Percentiles rank a stretch among this genome's conserved stretches.
phyloP scores from a whole-genome alignment of 2,888 invertebrate genomes.

The Cosmopolites sordidus region DNA sequence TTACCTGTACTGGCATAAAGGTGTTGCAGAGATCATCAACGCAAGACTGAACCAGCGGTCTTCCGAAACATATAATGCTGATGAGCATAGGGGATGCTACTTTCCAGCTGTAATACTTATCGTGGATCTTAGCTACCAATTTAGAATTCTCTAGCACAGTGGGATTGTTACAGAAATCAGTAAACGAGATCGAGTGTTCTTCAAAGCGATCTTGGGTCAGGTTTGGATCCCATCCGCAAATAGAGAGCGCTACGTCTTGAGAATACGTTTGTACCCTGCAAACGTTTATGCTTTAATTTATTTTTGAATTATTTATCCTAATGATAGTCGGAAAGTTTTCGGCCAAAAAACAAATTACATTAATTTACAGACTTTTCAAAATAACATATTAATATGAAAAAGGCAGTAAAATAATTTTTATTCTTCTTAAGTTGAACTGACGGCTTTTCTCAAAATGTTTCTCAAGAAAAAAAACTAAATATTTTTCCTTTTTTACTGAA shows the following conservation, averaged over 20 bases:
- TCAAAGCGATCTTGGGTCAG: constrained; percentile 54
- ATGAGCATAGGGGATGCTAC: constrained; percentile 88
- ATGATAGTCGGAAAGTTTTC: no score
- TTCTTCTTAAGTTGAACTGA: no score
- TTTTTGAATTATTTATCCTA: no score
- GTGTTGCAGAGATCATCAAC: constrained; percentile 45
- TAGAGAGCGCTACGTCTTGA: constrained; percentile 67
- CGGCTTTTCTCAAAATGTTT: no score
- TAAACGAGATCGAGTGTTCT: constrained; percentile 56
- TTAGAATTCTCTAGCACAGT: constrained; percentile 73
- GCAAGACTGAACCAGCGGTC: constrained; percentile 67
- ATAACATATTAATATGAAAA: no score
- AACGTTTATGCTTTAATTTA: no score
- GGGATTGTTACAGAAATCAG: constrained; percentile 66
- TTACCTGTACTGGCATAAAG: constrained; percentile 40
- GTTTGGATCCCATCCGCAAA: constrained; percentile 66
- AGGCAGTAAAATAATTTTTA: no score
- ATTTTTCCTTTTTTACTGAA: no score
- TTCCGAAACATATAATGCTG: constrained; percentile 79
- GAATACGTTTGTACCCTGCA: constrained; percentile 46
- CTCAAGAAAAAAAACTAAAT: no score
- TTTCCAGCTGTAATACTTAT: constrained; percentile 87
- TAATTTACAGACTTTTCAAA: no score
- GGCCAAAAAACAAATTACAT: no score
- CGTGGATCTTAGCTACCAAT: constrained; percentile 79